Percentiles rank a stretch among this genome's conserved stretches.
Conservation (phyloP, 53 echinoderm and acorn worm species). For the Actinopyga echinites region DNA sequence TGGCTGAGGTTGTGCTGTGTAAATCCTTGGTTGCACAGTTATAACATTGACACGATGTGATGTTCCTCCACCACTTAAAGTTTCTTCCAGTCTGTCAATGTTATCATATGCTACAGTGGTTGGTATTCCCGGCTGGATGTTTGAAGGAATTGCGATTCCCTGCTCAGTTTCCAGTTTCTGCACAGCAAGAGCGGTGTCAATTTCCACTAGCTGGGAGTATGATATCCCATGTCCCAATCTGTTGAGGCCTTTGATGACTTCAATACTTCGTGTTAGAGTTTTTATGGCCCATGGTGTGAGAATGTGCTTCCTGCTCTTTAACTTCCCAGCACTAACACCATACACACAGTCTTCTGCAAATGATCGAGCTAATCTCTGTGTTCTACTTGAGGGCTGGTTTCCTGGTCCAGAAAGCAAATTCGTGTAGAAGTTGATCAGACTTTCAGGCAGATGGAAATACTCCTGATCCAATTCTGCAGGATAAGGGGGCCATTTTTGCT, state of each 20-base stretch:
- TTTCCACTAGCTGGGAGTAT: conserved; percentile 52
- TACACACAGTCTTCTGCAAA: conserved; percentile 43
- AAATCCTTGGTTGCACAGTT: conserved; percentile 41
- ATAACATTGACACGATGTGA: conserved; percentile 63
- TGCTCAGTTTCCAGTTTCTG: conserved; percentile 34
- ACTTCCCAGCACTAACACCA: conserved; percentile 30
- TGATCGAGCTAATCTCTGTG: conserved; percentile 18
- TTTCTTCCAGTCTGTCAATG: conserved; percentile 64
- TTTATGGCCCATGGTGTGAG: conserved; percentile 46
- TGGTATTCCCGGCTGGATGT: conserved; percentile 40
- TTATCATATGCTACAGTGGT: conserved; percentile 54
- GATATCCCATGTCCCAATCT: conserved; percentile 57
- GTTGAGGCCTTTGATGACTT: conserved; percentile 50
- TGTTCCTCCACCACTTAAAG: conserved; percentile 58
- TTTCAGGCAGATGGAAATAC: background rate
- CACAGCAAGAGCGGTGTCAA: conserved; percentile 54
- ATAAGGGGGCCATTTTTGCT: conserved; percentile 41
- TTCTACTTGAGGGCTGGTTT: conserved; percentile 2
- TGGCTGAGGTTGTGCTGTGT: background rate
- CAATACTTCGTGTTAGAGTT: conserved; percentile 54
- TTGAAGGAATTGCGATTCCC: conserved; percentile 21
- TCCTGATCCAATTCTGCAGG: conserved; percentile 12
- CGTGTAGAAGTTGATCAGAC: conserved; percentile 23
- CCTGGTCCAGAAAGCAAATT: too few species aligned
- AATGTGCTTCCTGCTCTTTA: conserved; percentile 50